Evolutionary conservation across 2,797 vertebrate species (phyloP), one percentile per base, ranked within the genome.

Genomic region (Gila robusta): DNA sequence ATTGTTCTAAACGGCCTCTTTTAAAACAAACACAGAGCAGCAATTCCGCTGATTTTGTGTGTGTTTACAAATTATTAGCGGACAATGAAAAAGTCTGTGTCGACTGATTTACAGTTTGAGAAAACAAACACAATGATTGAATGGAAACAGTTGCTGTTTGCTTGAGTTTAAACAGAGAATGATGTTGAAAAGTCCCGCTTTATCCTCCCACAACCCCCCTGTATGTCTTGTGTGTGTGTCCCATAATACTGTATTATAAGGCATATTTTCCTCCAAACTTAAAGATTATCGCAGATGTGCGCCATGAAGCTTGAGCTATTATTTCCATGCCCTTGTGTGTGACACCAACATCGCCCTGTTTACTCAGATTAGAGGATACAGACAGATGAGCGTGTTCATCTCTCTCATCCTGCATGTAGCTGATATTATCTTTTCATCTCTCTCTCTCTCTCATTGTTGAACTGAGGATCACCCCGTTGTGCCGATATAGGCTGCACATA

Each of bases 381-480:
- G 88, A 86, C 79, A 81, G 87, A 87, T 85, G 81, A 87, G 87
- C 76, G 52, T 76, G 87, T 83, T 87, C 72, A 82, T 86, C 77
- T 78, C 79, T 71, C 71, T 85, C 66, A 76, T 78, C 82, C 79
- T 87, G 82, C 76, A 86, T 89, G 89, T 62, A 77, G 85, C 84
- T 79, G 86, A 88, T 87, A 82, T 90, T 83, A 70, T 88, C 83
- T 88, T 71, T 79, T 81, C 79, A 73, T 90, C 88, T 79, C 80
- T 62, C 87, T 84, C 59, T 84, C 59, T 84, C 71, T 69, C 71
- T 78, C 41, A 21, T 41, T 14, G 26, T 32, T 89, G 86, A 89
- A 86, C 88, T 85, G 87, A 82, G 87, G 87, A 80, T 91, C 88
- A 86, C 87, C 83, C 81, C 66, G 37, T 49, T 47, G 41, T 87